Conservation (phyloP, 2,888 invertebrate genomes). For the Leucophenga maculata region DNA sequence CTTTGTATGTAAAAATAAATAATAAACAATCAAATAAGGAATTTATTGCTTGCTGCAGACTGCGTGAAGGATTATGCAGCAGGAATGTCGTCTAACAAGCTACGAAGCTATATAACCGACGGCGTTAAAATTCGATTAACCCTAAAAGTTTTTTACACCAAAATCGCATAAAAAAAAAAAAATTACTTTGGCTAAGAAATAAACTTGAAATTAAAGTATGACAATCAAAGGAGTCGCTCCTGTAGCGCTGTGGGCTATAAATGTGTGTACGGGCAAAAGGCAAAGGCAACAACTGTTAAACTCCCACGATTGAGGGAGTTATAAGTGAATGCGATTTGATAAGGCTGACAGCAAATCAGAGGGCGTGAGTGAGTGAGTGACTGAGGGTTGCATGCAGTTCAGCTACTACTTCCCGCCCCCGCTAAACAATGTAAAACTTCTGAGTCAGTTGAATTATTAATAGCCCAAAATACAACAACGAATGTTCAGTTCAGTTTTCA, state of each 20-base stretch:
- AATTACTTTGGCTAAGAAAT: background rate
- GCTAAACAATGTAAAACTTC: too few species aligned
- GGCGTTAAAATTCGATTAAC: constrained; percentile 24
- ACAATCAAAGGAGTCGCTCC: background rate
- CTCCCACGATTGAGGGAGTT: constrained; percentile 55
- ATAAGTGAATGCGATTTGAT: background rate
- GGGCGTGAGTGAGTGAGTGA: background rate
- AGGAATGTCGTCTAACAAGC: constrained; percentile 8
- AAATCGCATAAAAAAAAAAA: constrained; percentile 4
- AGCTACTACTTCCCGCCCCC: background rate
- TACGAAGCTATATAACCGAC: constrained; percentile 15
- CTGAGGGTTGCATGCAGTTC: background rate
- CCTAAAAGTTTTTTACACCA: constrained; percentile 12
- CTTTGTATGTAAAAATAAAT: background rate
- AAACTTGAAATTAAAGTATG: background rate
- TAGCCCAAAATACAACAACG: constrained; percentile 5
- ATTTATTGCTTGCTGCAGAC: background rate
- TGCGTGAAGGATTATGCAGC: background rate
- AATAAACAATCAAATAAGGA: background rate
- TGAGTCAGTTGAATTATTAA: constrained; percentile 17
- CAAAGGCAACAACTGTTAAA: constrained; percentile 53
- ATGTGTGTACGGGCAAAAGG: constrained; percentile 2
- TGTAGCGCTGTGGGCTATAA: background rate
- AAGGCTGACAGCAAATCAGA: constrained; percentile 27
- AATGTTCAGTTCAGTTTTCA: too few species aligned